Conservation (phyloP, 2,113 vertebrate species). For the Plecturocebus donacophilus region DNA sequence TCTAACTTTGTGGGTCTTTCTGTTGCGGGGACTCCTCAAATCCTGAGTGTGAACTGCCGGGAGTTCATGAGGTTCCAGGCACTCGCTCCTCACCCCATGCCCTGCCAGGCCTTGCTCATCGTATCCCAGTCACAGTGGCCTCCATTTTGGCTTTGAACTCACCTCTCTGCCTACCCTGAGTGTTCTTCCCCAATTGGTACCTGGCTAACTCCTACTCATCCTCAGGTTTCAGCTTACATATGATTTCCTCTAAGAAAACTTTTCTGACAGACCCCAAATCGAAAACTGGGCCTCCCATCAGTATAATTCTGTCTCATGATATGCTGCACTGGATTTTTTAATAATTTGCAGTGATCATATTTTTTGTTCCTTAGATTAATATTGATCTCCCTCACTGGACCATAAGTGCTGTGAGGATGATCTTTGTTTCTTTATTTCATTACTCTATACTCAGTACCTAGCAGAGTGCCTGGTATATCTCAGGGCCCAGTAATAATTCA, state of each 20-base stretch:
- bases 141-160: background rate
- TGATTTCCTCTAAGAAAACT: background rate
- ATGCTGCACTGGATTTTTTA: background rate
- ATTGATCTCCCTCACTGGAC: background rate
- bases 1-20: background rate
- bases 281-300: background rate
- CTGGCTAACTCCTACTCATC: background rate
- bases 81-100: background rate
- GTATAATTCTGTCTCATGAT: too few species aligned
- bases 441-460: background rate
- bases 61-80: accelerated
- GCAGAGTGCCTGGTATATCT: background rate
- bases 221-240: background rate
- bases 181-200: background rate
- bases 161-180: background rate
- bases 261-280: background rate
- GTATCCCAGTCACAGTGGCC: background rate
- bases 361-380: background rate
- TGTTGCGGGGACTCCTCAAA: too few species aligned
- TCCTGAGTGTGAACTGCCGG: accelerated
- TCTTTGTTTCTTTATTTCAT: background rate
- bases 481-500: background rate
- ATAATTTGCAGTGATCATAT: background rate
- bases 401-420: background rate
- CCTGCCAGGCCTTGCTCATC: background rate